phyloP scores from a whole-genome alignment of 2,888 invertebrate species.

The Nycteola revayana region DNA sequence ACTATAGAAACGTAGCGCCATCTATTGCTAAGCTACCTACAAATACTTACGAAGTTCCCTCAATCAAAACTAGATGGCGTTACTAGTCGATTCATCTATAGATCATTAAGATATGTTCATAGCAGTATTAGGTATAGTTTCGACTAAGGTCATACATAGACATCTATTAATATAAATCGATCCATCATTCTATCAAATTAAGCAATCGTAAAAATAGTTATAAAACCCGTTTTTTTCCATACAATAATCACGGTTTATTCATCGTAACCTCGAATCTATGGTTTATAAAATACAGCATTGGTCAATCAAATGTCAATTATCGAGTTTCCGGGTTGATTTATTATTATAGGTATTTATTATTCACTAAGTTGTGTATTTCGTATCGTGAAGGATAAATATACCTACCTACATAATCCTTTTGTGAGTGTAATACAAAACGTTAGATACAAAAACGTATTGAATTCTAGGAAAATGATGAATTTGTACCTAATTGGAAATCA shows the following conservation, averaged over 20 bases:
- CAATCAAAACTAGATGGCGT: constrained; percentile 46
- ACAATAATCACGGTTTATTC: constrained; percentile 28
- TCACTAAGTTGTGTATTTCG: too few relatives aligned
- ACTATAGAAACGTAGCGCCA: constrained; percentile 39
- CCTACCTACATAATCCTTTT: too few relatives aligned
- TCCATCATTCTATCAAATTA: constrained; percentile 19
- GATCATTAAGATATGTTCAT: constrained; percentile 7
- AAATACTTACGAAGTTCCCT: constrained; percentile 38
- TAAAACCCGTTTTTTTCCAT: constrained; percentile 22
- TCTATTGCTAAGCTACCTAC: constrained; percentile 37
- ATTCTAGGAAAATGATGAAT: too few relatives aligned
- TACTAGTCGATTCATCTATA: constrained; percentile 12
- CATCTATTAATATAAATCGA: constrained; percentile 21
- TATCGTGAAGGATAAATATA: too few relatives aligned
- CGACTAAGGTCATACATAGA: constrained; percentile 14
- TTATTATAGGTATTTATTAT: constrained; percentile 10
- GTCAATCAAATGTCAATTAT: constrained; percentile 39
- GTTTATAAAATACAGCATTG: constrained; percentile 14
- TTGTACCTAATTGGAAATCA: too few relatives aligned
- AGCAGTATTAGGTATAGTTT: constrained; percentile 9
- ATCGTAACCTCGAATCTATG: constrained; percentile 27
- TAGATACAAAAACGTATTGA: too few relatives aligned
- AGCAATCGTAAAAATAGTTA: constrained; percentile 25
- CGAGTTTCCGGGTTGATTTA: constrained; percentile 32
- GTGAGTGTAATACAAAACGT: too few relatives aligned